Evolutionary conservation across 2,113 vertebrate species (phyloP).

Genomic region (Onychostoma macrolepis): DNA sequence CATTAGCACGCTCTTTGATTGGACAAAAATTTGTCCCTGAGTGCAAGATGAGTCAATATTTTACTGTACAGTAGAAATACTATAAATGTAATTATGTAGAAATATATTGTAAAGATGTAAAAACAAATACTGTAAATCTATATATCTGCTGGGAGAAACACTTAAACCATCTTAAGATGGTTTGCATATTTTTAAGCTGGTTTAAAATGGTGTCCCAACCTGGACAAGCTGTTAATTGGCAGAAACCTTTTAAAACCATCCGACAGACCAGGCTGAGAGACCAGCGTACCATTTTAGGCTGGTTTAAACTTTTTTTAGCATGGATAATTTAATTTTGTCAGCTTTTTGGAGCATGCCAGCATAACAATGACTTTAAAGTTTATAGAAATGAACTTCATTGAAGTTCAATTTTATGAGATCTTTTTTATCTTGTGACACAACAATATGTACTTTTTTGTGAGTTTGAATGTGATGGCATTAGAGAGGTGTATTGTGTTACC

Average conservation of each 20-base stretch:
- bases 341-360: background rate
- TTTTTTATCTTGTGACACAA: background rate
- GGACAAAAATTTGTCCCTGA: background rate
- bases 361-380: background rate
- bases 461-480: background rate
- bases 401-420: background rate
- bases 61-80: background rate
- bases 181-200: background rate
- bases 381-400: background rate
- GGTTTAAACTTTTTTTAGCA: background rate
- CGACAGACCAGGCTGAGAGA: background rate
- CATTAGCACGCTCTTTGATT: too few relatives aligned
- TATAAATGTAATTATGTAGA: too few relatives aligned
- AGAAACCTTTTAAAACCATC: background rate
- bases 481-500: background rate
- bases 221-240: background rate
- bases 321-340: background rate
- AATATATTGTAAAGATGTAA: too few relatives aligned
- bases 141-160: background rate
- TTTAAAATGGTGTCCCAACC: background rate
- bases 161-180: background rate
- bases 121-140: too few relatives aligned
- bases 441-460: background rate
- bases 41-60: background rate
- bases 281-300: background rate